phyloP scores from a whole-genome alignment of 2,113 vertebrate genomes.

The Silurus meridionalis region DNA sequence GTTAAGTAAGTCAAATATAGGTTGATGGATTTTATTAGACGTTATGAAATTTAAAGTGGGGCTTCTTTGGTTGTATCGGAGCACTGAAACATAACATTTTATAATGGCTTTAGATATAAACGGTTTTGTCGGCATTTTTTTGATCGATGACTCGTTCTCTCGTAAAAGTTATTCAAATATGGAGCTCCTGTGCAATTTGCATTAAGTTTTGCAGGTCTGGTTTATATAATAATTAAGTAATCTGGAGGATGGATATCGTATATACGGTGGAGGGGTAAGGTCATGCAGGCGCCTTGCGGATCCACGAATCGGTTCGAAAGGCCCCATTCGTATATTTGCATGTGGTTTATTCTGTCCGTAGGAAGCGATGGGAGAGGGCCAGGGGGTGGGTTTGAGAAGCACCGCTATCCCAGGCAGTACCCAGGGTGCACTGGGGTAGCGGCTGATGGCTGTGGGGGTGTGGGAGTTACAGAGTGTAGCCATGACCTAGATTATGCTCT shows the following conservation, averaged over 20 bases:
- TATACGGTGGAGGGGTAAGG: background rate
- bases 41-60: too few species aligned
- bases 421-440: slow-evolving; percentile 41
- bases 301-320: background rate
- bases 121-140: too few species aligned
- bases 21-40: background rate
- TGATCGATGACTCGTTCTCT: too few species aligned
- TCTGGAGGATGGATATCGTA: background rate
- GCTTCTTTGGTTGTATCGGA: too few species aligned
- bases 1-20: background rate
- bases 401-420: slow-evolving; percentile 48
- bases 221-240: background rate
- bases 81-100: too few species aligned
- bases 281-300: background rate
- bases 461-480: slow-evolving; percentile 56
- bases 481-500: slow-evolving; percentile 72
- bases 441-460: slow-evolving; percentile 43
- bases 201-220: background rate
- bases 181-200: background rate
- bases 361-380: slow-evolving; percentile 10
- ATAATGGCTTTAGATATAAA: too few species aligned
- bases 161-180: too few species aligned
- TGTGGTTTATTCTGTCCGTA: slow-evolving; percentile 6
- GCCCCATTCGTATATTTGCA: background rate
- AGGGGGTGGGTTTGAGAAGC: slow-evolving; percentile 36